A percentile compares a stretch with the other conserved stretches of the same genome.
Conservation (phyloP, 2,113 vertebrate species). For the Hyperopisus bebe region DNA sequence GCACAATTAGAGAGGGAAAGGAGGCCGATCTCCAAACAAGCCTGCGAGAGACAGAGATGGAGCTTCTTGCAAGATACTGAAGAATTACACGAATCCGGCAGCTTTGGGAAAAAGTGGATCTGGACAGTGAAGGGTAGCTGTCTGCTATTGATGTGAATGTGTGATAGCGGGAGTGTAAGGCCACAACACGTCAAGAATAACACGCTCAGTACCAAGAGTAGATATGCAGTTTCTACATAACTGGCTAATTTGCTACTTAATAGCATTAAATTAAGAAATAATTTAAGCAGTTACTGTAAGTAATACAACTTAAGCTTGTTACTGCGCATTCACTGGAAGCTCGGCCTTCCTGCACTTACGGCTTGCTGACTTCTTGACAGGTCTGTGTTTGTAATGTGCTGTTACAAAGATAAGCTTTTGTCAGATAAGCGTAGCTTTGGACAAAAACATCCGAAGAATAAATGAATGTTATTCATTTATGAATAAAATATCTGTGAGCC, state of each 20-base stretch:
- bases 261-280: neutral
- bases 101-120: slow-evolving; percentile 52
- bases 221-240: neutral
- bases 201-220: neutral
- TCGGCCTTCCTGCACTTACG: neutral
- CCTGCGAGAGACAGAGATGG: slow-evolving; percentile 43
- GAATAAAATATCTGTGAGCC: neutral
- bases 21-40: neutral
- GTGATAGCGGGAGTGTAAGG: neutral
- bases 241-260: neutral
- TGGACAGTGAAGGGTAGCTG: slow-evolving; percentile 49
- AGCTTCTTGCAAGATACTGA: slow-evolving; percentile 37
- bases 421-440: neutral
- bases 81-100: slow-evolving; percentile 54
- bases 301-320: neutral
- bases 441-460: neutral
- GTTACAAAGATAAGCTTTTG: too few relatives aligned
- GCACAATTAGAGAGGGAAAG: neutral
- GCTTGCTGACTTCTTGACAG: neutral
- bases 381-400: neutral
- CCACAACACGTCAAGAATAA: neutral
- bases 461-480: too few relatives aligned
- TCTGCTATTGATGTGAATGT: slow-evolving; percentile 10
- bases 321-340: neutral
- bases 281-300: neutral